Percentiles rank a stretch among this genome's conserved stretches.
Evolutionary conservation across 64 coral and sea anemone species (phyloP).

Genomic region (Pocillopora verrucosa): DNA sequence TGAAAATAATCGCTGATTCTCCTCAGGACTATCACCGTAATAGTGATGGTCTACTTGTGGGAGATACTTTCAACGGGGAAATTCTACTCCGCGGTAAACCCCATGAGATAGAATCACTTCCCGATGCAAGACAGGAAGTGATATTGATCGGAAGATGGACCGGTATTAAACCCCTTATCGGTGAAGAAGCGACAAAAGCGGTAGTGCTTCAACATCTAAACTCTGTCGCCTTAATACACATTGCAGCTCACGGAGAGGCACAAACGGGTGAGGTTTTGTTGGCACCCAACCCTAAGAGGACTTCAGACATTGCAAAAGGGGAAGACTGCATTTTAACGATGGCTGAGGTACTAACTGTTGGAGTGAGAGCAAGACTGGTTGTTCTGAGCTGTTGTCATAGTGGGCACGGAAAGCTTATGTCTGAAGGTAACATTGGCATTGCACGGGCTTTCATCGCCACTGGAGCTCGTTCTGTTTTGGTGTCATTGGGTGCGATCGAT

Average conservation of each 20-base stretch:
- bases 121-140: background rate
- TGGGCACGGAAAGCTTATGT: background rate
- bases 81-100: background rate
- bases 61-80: background rate
- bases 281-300: background rate
- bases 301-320: background rate
- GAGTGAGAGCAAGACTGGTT: background rate
- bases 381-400: background rate
- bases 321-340: background rate
- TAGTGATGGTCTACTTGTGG: slow-evolving; percentile 12
- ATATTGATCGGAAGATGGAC: background rate
- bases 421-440: background rate
- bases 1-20: slow-evolving; percentile 15
- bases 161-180: background rate
- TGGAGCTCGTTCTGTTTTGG: background rate
- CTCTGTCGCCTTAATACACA: background rate
- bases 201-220: background rate
- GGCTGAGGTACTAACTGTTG: background rate
- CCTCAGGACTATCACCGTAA: slow-evolving; percentile 1
- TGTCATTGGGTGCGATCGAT: background rate
- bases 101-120: background rate
- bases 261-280: background rate
- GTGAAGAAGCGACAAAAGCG: background rate
- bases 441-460: background rate
- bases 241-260: background rate